Percentiles rank a stretch among this genome's conserved stretches.
phyloP scores from a whole-genome alignment of 2,113 vertebrate species.

The Petrocephalus zakoni region DNA sequence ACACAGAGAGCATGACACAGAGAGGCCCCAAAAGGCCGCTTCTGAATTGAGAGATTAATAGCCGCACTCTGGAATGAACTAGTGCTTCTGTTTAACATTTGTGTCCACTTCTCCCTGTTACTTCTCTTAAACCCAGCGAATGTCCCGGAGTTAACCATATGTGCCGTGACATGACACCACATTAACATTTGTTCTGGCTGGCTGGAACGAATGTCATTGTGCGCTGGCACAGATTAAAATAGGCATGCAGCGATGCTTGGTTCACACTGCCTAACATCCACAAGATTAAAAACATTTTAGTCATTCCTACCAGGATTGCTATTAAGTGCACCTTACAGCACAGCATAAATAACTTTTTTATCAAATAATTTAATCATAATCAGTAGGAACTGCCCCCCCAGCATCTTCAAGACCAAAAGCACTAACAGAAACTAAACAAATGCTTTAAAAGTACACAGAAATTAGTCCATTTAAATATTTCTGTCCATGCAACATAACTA shows the following conservation, averaged over 20 bases:
- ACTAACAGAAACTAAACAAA: background rate
- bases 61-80: background rate
- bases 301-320: background rate
- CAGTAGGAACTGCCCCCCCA: background rate
- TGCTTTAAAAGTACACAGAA: background rate
- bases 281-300: background rate
- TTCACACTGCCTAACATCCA: background rate
- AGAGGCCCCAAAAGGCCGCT: background rate
- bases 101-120: background rate
- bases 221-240: slow-evolving; percentile 2
- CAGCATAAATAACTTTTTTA: background rate
- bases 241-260: background rate
- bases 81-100: slow-evolving; percentile 9
- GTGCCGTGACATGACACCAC: background rate
- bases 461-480: background rate
- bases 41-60: slow-evolving; percentile 16
- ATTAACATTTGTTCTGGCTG: slow-evolving; percentile 10
- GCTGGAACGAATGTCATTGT: slow-evolving; percentile 12
- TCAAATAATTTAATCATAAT: background rate
- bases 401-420: background rate
- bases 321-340: background rate
- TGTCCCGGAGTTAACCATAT: background rate
- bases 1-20: slow-evolving; percentile 1
- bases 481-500: background rate
- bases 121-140: background rate